Evolutionary conservation across 2,888 invertebrate species (phyloP).

Genomic region (Tachystola acroxantha): DNA sequence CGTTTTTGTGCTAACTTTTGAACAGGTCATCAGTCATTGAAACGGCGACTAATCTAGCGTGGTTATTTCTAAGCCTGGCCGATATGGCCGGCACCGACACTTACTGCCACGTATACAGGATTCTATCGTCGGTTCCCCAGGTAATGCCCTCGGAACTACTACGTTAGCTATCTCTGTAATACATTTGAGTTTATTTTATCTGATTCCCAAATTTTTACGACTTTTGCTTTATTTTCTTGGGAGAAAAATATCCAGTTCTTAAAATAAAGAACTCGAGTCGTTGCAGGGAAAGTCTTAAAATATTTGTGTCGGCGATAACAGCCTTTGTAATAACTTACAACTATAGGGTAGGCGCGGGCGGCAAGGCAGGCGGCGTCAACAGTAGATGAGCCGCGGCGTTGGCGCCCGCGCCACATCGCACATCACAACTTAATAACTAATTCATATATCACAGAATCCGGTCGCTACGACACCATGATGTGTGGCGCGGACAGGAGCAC

Average conservation of each 20-base stretch:
- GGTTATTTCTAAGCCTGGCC: slow-evolving; percentile 37
- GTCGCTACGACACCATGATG: slow-evolving; percentile 93
- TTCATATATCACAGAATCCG: slow-evolving; percentile 84
- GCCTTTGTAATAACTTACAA: slow-evolving; percentile 60
- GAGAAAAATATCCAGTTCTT: too few species aligned
- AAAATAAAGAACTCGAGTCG: slow-evolving; percentile 43
- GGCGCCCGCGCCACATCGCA: slow-evolving; percentile 67
- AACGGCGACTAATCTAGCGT: slow-evolving; percentile 54
- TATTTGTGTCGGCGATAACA: slow-evolving; percentile 14
- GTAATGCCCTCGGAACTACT: slow-evolving; percentile 38
- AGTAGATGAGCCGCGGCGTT: slow-evolving; percentile 62
- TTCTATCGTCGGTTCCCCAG: slow-evolving; percentile 30
- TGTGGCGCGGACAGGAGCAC: slow-evolving; percentile 98
- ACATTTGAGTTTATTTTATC: neutral
- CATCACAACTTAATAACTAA: slow-evolving; percentile 83
- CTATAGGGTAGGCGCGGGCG: slow-evolving; percentile 68
- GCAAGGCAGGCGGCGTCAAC: slow-evolving; percentile 66
- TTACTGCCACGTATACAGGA: slow-evolving; percentile 42
- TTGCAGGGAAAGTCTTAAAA: slow-evolving; percentile 36
- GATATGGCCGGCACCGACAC: slow-evolving; percentile 29
- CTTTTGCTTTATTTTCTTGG: slow-evolving; percentile 19
- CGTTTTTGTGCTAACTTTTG: slow-evolving; percentile 72
- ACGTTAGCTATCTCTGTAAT: slow-evolving; percentile 20
- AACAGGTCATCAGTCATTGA: slow-evolving; percentile 37
- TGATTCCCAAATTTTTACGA: neutral